Percentiles rank a stretch among this genome's conserved stretches.
These are phyloP conservation scores for Pseudocheirus occidentalis DNA, from an alignment of 2,797 vertebrate genomes.

Conservation along the genomic window DNA sequence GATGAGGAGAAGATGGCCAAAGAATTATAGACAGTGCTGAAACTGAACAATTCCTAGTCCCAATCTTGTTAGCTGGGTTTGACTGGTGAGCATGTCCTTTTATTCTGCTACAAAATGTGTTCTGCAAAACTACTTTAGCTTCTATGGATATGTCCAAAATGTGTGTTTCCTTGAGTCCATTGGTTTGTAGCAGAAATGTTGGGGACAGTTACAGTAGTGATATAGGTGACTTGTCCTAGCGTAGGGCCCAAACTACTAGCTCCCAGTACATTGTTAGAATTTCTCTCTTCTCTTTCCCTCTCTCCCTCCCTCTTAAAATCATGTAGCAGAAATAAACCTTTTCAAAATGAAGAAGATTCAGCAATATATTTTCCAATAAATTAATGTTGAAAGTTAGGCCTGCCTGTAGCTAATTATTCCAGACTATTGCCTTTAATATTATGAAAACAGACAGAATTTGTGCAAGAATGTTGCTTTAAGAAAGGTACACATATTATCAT, in stretches of 20 bases:
- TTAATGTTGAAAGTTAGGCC: constrained; percentile 53
- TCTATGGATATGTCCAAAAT: background rate
- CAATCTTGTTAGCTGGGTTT: background rate
- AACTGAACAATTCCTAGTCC: background rate
- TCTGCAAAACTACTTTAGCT: background rate
- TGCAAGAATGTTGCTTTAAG: constrained; percentile 87
- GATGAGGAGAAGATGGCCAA: background rate
- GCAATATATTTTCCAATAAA: constrained; percentile 48
- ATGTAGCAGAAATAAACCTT: background rate
- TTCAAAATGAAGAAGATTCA: constrained; percentile 55
- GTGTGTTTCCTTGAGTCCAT: background rate
- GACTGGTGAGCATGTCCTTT: background rate
- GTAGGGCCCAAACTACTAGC: background rate
- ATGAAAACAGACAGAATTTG: constrained; percentile 81
- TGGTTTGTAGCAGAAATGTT: background rate
- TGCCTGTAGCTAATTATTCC: constrained; percentile 66
- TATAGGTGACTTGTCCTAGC: background rate
- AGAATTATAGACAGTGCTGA: background rate
- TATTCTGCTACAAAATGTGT: background rate
- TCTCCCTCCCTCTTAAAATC: background rate
- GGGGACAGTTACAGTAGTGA: background rate
- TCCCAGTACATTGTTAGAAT: background rate
- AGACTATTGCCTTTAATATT: constrained; percentile 78
- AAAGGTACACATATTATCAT: constrained; percentile 87
- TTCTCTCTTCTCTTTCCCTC: background rate